Percentiles rank a stretch among this genome's conserved stretches.
These are phyloP conservation scores for Gobius niger DNA, from an alignment of 2,113 vertebrate species.

Conservation along the genomic window DNA sequence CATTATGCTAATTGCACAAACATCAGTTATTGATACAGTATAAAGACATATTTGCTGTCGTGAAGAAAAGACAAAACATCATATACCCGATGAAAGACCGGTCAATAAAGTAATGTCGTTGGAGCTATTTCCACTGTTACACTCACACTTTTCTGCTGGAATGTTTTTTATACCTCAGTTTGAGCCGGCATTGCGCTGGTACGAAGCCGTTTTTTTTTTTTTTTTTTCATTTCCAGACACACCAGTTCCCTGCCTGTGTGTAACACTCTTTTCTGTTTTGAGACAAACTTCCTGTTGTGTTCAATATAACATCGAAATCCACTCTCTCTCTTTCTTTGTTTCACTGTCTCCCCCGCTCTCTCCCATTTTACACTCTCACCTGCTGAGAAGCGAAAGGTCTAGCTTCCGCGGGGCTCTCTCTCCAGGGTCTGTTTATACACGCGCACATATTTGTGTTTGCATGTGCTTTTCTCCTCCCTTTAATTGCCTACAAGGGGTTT, in stretches of 20 bases:
- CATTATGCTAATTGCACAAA: too few species aligned
- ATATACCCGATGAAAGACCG: too few species aligned
- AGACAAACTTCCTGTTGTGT: too few species aligned
- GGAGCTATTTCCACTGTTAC: constrained; percentile 27
- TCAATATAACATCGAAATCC: neutral
- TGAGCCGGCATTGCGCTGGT: too few species aligned
- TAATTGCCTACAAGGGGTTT: constrained; percentile 43
- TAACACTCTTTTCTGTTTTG: neutral
- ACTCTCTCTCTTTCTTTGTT: neutral
- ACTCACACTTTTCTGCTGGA: constrained; percentile 16
- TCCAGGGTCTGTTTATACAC: constrained; percentile 21
- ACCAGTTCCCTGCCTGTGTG: neutral
- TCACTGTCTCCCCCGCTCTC: neutral
- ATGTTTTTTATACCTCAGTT: too few species aligned
- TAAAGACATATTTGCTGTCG: too few species aligned
- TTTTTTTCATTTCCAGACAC: too few species aligned
- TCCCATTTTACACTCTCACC: constrained; percentile 16
- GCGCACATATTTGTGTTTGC: neutral
- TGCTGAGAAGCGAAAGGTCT: constrained; percentile 51
- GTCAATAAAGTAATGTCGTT: too few species aligned
- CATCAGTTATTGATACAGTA: too few species aligned
- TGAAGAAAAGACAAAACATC: too few species aligned
- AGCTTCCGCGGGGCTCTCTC: constrained; percentile 29
- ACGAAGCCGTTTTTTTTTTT: too few species aligned
- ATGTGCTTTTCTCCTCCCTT: constrained; percentile 22